These are phyloP conservation scores for Cyprinodon brontotheroides DNA, from an alignment of 2,113 vertebrate genomes.

Conservation along the genomic window DNA sequence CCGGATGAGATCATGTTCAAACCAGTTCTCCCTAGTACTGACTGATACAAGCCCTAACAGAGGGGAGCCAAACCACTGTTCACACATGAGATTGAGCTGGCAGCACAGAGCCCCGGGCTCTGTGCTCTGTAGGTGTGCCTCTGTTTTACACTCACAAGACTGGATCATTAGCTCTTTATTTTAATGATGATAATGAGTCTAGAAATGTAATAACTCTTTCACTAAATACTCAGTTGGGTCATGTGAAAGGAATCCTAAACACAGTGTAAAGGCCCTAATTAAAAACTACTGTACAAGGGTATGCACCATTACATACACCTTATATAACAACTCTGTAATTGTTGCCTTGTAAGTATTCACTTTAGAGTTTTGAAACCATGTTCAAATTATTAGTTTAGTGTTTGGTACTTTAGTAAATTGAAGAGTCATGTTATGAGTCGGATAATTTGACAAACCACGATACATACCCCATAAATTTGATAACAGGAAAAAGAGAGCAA, in stretches of 20 bases:
- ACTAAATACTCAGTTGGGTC: constrained; percentile 51
- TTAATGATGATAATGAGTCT: constrained; percentile 72
- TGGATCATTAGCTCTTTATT: constrained; percentile 65
- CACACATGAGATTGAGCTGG: constrained; percentile 77
- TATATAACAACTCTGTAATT: constrained; percentile 25
- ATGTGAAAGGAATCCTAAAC: constrained; percentile 68
- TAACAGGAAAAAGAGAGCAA: background rate
- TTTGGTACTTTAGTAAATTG: background rate
- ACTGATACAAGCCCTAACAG: constrained; percentile 78
- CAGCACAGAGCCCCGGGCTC: constrained; percentile 66
- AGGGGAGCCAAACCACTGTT: constrained; percentile 73
- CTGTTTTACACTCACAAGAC: constrained; percentile 49
- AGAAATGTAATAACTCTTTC: constrained; percentile 68
- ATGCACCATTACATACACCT: constrained; percentile 3
- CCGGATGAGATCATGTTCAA: constrained; percentile 78
- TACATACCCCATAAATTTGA: background rate
- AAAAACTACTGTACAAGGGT: constrained; percentile 24
- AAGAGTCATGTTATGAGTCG: background rate
- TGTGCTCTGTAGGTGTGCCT: constrained; percentile 47
- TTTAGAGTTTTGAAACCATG: background rate
- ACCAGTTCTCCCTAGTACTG: constrained; percentile 62
- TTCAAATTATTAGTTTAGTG: background rate
- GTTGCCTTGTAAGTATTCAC: constrained; percentile 27
- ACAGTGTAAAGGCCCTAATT: constrained; percentile 43
- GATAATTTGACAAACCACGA: background rate